Evolutionary conservation across 2,113 vertebrate genomes (phyloP).

Genomic region (Dinomys branickii): DNA sequence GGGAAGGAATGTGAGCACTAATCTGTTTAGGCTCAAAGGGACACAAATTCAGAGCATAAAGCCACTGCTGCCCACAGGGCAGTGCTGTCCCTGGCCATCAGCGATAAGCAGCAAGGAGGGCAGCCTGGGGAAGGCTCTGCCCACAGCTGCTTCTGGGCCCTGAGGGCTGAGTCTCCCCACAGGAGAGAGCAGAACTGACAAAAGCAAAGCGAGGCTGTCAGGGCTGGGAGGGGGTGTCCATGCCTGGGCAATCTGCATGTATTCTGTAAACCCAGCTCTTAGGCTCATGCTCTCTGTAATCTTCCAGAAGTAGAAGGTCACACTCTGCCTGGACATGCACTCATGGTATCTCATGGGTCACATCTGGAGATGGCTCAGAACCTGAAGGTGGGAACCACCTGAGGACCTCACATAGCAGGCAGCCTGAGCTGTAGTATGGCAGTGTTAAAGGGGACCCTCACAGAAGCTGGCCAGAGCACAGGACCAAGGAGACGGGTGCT

Average conservation of each 20-base stretch:
- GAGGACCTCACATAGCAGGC: neutral
- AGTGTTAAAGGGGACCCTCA: fast-evolving
- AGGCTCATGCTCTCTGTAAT: fast-evolving
- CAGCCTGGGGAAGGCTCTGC: fast-evolving
- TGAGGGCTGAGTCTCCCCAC: neutral
- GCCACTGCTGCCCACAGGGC: neutral
- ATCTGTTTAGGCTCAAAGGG: neutral
- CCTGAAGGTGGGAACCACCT: fast-evolving
- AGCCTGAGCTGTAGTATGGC: neutral
- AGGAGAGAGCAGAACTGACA: neutral
- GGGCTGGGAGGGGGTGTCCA: fast-evolving
- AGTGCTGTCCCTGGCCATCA: neutral
- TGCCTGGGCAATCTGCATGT: fast-evolving
- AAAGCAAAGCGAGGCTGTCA: neutral
- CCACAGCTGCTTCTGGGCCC: fast-evolving
- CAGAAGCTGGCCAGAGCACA: fast-evolving
- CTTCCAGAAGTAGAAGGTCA: neutral
- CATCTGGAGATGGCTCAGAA: neutral
- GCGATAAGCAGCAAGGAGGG: neutral
- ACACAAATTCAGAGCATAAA: neutral
- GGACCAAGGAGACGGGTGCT: neutral
- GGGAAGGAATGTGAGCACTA: fast-evolving
- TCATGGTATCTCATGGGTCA: fast-evolving
- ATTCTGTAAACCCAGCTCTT: neutral
- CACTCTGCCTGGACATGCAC: fast-evolving